phyloP scores from a whole-genome alignment of 1,140 invertebrate genomes.

The Sycobia sp. region DNA sequence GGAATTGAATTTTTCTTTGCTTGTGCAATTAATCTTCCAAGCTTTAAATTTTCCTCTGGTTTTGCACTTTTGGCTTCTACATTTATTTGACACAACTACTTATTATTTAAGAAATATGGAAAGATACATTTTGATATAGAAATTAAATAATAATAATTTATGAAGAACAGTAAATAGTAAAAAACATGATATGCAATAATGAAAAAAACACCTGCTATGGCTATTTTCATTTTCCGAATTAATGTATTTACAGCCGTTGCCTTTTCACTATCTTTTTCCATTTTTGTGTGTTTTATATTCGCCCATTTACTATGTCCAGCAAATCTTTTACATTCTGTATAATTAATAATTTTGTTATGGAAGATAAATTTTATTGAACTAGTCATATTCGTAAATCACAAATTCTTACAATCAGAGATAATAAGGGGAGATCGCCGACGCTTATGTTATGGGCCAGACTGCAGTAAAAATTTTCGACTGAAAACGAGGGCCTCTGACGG shows the following conservation, averaged over 20 bases:
- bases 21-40: slow-evolving; percentile 65
- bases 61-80: slow-evolving; percentile 63
- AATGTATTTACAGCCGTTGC: slow-evolving; percentile 56
- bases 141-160: background rate
- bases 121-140: background rate
- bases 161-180: background rate
- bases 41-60: slow-evolving; percentile 63
- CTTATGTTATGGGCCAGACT: no score
- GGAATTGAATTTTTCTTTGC: slow-evolving; percentile 69
- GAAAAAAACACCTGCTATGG: slow-evolving; percentile 60
- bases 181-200: background rate
- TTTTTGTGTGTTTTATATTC: slow-evolving; percentile 73
- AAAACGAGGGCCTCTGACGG: no score
- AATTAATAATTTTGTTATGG: slow-evolving; percentile 13
- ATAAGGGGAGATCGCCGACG: no score
- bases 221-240: slow-evolving; percentile 63
- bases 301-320: slow-evolving; percentile 78
- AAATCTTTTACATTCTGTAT: slow-evolving; percentile 47
- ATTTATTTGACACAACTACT: background rate
- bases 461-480: no score
- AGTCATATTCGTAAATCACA: slow-evolving; percentile 35
- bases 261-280: slow-evolving; percentile 66
- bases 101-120: background rate
- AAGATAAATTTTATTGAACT: slow-evolving; percentile 14
- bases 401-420: no score